A percentile compares a stretch with the other conserved stretches of the same genome.
These are phyloP conservation scores for Tetragnatha montana DNA, from an alignment of 2,888 invertebrate species.

Conservation along the genomic window DNA sequence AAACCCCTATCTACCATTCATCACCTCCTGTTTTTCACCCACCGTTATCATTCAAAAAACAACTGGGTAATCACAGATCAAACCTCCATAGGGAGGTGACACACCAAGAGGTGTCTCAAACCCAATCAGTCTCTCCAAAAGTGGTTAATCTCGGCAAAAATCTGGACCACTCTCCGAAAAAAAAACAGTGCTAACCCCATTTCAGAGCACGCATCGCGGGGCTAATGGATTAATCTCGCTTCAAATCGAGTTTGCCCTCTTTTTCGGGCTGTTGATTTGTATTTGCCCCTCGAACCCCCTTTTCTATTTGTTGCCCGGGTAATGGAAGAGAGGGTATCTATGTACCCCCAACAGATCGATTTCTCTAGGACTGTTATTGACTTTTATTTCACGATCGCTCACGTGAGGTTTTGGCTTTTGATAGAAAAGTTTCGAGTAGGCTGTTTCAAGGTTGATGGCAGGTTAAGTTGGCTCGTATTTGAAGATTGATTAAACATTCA, in stretches of 20 bases:
- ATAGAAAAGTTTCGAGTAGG: too few relatives aligned
- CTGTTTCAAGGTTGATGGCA: too few relatives aligned
- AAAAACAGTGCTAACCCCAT: constrained; percentile 28
- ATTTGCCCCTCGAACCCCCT: neutral
- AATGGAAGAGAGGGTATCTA: constrained; percentile 1
- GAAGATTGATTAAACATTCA: too few relatives aligned
- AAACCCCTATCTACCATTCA: too few relatives aligned
- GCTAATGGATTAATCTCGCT: constrained; percentile 47
- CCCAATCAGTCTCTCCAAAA: constrained; percentile 16
- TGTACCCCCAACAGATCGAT: constrained; percentile 30
- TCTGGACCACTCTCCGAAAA: constrained; percentile 33
- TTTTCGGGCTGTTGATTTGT: neutral
- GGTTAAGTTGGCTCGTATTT: too few relatives aligned
- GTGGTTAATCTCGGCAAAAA: constrained; percentile 24
- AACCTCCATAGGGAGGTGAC: neutral
- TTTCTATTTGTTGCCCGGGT: constrained; percentile 28
- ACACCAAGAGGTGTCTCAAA: neutral
- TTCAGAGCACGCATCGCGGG: constrained; percentile 7
- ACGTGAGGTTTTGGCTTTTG: too few relatives aligned
- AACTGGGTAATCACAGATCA: neutral
- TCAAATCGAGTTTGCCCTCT: constrained; percentile 20
- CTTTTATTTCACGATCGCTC: constrained; percentile 1
- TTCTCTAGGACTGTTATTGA: neutral
- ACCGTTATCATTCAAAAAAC: too few relatives aligned
- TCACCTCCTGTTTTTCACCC: too few relatives aligned